Conservation (phyloP, 2,888 invertebrate genomes). For the Therioaphis trifolii region DNA sequence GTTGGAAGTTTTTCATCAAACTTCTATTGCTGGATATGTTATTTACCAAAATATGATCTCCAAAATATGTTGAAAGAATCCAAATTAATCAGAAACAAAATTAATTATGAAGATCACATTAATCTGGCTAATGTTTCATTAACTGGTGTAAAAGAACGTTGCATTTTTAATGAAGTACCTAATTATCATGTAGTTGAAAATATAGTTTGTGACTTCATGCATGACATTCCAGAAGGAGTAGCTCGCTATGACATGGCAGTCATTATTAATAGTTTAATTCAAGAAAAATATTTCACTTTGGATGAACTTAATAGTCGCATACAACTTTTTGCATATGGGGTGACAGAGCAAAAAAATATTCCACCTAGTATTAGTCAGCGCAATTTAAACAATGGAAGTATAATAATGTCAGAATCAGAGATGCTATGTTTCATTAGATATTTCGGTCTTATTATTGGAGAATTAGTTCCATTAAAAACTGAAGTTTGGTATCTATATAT, state of each 20-base stretch:
- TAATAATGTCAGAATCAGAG: slow-evolving; percentile 21
- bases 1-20: too few species aligned
- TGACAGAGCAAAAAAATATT: neutral
- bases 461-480: slow-evolving; percentile 17
- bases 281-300: slow-evolving; percentile 13
- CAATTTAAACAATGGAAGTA: neutral
- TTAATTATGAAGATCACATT: slow-evolving; percentile 25
- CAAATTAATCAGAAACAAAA: slow-evolving; percentile 23
- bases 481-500: slow-evolving; percentile 36
- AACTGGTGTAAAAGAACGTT: slow-evolving; percentile 46
- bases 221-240: slow-evolving; percentile 34
- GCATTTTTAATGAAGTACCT: slow-evolving; percentile 32
- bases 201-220: slow-evolving; percentile 31
- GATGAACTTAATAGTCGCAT: slow-evolving; percentile 21
- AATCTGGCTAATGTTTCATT: neutral
- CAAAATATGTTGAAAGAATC: neutral
- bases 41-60: slow-evolving; percentile 24
- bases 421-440: too few species aligned
- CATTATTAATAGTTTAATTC: slow-evolving; percentile 6
- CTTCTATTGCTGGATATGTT: slow-evolving; percentile 44
- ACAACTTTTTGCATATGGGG: slow-evolving; percentile 23
- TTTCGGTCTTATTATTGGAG: too few species aligned
- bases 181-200: slow-evolving; percentile 25
- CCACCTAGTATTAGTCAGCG: slow-evolving; percentile 8
- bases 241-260: slow-evolving; percentile 29